Evolutionary conservation across 2,888 invertebrate species (phyloP).

Genomic region (Eledona agricola): DNA sequence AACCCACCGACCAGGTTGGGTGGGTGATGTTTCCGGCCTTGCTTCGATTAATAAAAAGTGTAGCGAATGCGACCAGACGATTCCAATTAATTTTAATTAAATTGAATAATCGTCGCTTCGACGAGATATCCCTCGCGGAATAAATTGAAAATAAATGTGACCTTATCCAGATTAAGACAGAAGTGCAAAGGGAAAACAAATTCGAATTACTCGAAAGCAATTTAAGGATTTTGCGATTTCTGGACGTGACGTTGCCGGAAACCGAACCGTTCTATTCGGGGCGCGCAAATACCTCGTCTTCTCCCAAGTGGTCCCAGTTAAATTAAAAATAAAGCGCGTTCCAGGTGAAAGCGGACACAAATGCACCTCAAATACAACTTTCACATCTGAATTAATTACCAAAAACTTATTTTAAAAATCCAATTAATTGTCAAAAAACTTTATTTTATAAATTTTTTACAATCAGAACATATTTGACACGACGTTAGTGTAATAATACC

Average conservation of each 20-base stretch:
- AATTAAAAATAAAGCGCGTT: no score
- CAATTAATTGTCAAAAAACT: no score
- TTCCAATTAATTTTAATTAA: conserved; percentile 35
- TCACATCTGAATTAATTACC: no score
- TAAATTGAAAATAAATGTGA: conserved; percentile 35
- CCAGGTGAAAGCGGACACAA: no score
- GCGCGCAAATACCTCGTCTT: no score
- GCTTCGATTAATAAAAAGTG: conserved; percentile 32
- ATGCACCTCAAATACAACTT: no score
- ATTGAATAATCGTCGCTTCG: conserved; percentile 27
- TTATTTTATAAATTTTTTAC: no score
- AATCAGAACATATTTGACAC: no score
- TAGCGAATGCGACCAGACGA: conserved; percentile 16
- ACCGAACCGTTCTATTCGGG: conserved; percentile 13
- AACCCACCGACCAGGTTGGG: no score
- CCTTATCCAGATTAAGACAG: conserved; percentile 33
- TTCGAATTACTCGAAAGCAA: conserved; percentile 32
- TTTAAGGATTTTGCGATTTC: conserved; percentile 22
- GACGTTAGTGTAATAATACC: no score
- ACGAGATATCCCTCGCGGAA: conserved; percentile 17
- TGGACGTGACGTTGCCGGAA: conserved; percentile 26
- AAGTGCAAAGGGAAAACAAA: conserved; percentile 28
- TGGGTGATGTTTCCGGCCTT: conserved; percentile 1
- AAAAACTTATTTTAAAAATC: no score
- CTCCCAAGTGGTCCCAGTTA: no score